Evolutionary conservation across 2,888 invertebrate species (phyloP), one percentile per base, ranked within the genome.

Genomic region (Pilophorus perplexus): DNA sequence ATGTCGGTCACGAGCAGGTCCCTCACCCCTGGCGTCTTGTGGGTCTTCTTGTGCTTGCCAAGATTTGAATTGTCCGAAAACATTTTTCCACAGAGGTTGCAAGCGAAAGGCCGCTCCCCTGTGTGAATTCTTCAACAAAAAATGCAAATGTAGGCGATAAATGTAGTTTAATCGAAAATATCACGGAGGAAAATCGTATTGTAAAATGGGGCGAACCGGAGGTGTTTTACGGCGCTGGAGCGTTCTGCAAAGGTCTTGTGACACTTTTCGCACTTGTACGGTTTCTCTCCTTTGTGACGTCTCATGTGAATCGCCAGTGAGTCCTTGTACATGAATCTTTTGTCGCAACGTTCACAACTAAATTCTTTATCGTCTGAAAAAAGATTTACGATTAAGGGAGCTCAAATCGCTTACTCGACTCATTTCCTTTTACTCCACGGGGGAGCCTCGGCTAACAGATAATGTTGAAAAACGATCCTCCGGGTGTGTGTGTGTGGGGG

Each of bases 31-130:
- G 12, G 22, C 38, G 22, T 40, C 27, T 50, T 50, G 22, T 64
- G 64, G 1, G 50, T 48, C 40, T 81, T 84, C 74, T 82, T 83
- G 73, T 88, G 87, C 74, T 86, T 87, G 14, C 82, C 83, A 66
- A 89, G 81, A 78, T 89, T 90, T 28, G 88, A 88, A 72, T 84
- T 83, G 78, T 90, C 89, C 0, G 88, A 85, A 78, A 91, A 90
- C 40, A 84, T 82, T 72, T 87, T 84, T 25, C 83, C 82, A 74
- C 90, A 90, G 70, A 85, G 79, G 42, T 85, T 82, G 74, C 90
- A 90, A 0, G 81, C 79, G 74, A 85, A 88, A 2, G 59, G 59
- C 27, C 62, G 60, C 59, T 67, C 67, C 4, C 67, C 67, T 3
- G 60, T 79, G 75, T 87, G 88, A 23, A 86, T 44, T 14, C 59